These are phyloP conservation scores for Dicrurus megarhynchus DNA, from an alignment of 2,113 vertebrate species.

Conservation along the genomic window DNA sequence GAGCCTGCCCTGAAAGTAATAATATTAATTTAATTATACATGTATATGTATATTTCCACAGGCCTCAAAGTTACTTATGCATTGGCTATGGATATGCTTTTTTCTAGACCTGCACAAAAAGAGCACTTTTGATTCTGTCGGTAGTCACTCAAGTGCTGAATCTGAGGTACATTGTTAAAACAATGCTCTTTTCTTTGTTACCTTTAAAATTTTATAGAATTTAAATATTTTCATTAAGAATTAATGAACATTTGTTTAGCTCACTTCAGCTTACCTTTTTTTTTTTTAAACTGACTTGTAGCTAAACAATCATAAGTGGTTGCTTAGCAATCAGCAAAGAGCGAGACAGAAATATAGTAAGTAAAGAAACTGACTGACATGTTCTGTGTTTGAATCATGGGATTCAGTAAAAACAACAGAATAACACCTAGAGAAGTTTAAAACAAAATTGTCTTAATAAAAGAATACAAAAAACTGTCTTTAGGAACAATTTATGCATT, in stretches of 20 bases:
- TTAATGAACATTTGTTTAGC: not conserved
- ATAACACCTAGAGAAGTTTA: not conserved
- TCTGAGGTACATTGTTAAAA: not conserved
- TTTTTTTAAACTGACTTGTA: not conserved
- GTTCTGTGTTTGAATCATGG: constrained; percentile 1
- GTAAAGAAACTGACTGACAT: constrained; percentile 38
- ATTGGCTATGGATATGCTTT: not conserved
- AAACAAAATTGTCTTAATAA: constrained; percentile 33
- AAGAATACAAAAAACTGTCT: not conserved
- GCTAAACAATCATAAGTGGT: constrained; percentile 26
- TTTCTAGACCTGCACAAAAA: not conserved
- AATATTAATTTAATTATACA: not conserved
- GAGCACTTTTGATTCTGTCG: not conserved
- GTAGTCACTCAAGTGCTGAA: not conserved
- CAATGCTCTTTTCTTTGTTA: not conserved
- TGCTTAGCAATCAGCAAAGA: constrained; percentile 61
- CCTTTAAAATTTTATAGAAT: constrained; percentile 1
- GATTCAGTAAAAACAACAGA: constrained; percentile 23
- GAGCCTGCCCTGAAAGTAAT: not conserved
- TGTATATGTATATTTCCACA: not conserved
- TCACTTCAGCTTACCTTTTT: not conserved
- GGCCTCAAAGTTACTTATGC: not conserved
- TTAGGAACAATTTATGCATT: constrained; percentile 1
- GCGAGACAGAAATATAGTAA: constrained; percentile 45
- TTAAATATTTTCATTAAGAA: not conserved